Base-by-base conservation (phyloP, 2,113 vertebrate genomes). In the Mastomys natalensis region DNA sequence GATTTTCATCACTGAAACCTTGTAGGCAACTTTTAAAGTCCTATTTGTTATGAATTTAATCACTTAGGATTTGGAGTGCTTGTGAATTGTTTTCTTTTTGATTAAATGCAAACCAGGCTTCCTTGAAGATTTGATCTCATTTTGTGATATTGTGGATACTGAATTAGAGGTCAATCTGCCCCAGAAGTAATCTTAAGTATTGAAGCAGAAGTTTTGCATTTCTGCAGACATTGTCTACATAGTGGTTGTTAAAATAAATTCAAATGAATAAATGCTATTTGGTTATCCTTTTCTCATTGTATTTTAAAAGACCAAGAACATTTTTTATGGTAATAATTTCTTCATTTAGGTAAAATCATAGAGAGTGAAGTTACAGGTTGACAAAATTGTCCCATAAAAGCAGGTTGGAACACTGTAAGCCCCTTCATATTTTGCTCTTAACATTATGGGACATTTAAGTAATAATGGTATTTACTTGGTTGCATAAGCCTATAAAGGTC, bases 371-470 rank as follows among this genome's bases (percentile, higher is more conserved):
- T 93, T 58, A 80, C 53, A 72, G 1, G 4, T 3, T 88, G 53
- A 89, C 22, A 85, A 88, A 89, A 82, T 73, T 90, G 13, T 3
- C 15, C 51, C 22, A 53, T 53, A 86, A 62, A 94, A 80, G n/a
- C 40, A 90, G 26, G 21, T 29, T 45, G 7, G 26, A 87, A 88
- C 48, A 70, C 74, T 88, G 5, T 80, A 87, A 58, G 1, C 68
- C 17, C 55, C 21, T 94, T 91, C 43, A 64, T 51, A 77, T 89
- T 96, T 95, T 80, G 37, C 19, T 55, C 78, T 92, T 74, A 70
- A 24, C 11, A 34, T 37, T 95, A 72, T 92, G 9, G 48, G 29
- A 43, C 16, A 89, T 88, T 90, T 34, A 82, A 72, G 66, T 16
- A 93, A 86, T 76, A 87, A 85, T 88, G 7, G 1, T 3, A 80